Percentiles rank a stretch among this genome's conserved stretches.
Evolutionary conservation across 2,113 vertebrate genomes (phyloP).

Genomic region (Eurypyga helias): DNA sequence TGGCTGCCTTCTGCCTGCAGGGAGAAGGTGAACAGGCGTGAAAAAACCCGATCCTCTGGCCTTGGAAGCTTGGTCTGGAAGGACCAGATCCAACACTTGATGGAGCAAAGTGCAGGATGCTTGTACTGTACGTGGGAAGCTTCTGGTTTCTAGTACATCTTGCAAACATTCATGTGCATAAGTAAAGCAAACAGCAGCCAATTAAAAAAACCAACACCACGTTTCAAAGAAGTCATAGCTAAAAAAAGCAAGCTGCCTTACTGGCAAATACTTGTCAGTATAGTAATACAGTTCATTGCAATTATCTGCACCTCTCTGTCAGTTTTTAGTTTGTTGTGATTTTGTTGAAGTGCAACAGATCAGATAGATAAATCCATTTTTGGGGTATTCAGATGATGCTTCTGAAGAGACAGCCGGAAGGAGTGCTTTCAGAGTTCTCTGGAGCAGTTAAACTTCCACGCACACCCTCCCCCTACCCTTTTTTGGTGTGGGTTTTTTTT

Average conservation of each 20-base stretch:
- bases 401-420: background rate
- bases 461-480: rapidly evolving
- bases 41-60: rapidly evolving
- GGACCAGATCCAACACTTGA: background rate
- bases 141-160: background rate
- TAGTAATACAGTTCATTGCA: background rate
- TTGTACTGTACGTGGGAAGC: background rate
- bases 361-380: background rate
- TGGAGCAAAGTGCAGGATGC: background rate
- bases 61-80: background rate
- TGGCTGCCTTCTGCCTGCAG: background rate
- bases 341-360: background rate
- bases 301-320: background rate
- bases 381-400: background rate
- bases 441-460: background rate
- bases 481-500: too few relatives aligned
- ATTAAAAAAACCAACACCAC: background rate
- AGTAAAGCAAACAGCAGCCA: background rate
- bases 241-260: background rate
- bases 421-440: background rate
- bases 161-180: background rate
- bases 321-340: background rate
- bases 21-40: background rate
- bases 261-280: background rate
- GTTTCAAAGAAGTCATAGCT: background rate